These are phyloP conservation scores for Drosophila paramelanica DNA, from an alignment of 2,888 invertebrate species.

Conservation along the genomic window DNA sequence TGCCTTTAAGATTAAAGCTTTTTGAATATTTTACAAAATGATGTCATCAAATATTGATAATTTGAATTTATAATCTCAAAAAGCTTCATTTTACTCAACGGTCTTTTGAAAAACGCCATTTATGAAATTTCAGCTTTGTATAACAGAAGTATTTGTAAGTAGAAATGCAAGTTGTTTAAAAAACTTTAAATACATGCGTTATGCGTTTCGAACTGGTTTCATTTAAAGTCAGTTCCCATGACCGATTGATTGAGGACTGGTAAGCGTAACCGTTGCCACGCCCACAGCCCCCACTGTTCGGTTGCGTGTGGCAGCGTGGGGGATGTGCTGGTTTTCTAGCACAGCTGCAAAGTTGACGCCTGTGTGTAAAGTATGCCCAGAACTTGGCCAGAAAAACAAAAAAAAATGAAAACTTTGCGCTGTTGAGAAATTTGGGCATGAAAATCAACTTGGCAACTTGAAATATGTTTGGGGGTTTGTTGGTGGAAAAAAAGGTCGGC, in stretches of 20 bases:
- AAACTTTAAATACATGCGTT: too few species aligned
- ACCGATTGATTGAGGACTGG: conserved; percentile 21
- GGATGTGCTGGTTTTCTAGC: neutral
- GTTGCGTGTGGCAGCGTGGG: neutral
- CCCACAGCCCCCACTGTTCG: conserved; percentile 3
- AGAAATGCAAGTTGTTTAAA: too few species aligned
- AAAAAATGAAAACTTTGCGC: conserved; percentile 44
- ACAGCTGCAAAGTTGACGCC: conserved; percentile 14
- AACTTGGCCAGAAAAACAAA: conserved; percentile 31
- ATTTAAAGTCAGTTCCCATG: conserved; percentile 8
- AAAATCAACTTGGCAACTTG: conserved; percentile 59
- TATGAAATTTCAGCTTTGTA: too few species aligned
- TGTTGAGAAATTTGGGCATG: conserved; percentile 45
- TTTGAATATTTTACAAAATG: too few species aligned
- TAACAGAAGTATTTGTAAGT: too few species aligned
- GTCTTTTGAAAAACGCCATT: too few species aligned
- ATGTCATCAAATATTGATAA: too few species aligned
- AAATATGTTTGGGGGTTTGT: conserved; percentile 13
- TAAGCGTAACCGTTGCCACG: conserved; percentile 34
- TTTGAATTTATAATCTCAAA: too few species aligned
- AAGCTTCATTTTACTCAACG: too few species aligned
- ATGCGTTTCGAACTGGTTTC: neutral
- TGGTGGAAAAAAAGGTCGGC: neutral
- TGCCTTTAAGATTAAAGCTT: too few species aligned
- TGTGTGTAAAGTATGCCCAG: conserved; percentile 22